Evolutionary conservation across 2,113 vertebrate species (phyloP), one percentile per base, ranked within the genome.

Genomic region (Engystomops pustulosus): DNA sequence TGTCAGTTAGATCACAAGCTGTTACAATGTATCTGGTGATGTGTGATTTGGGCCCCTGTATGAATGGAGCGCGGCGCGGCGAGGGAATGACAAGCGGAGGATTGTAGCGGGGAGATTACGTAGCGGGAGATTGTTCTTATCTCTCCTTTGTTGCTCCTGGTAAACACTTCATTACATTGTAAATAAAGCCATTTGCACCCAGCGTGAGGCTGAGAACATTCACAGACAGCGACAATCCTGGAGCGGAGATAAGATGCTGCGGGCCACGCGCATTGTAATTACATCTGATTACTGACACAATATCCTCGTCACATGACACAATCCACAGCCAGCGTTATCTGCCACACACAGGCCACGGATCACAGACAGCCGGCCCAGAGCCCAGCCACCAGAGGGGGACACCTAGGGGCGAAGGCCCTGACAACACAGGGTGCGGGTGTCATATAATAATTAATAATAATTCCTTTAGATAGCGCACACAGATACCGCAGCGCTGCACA

Each of bases 141-240:
- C 49, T 44, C 75, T 44, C 67, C 80, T 82, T 82, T 82, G 80
- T 82, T 72, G 80, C 80, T 82, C 20, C 68, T 82, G 6, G 68
- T 82, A 82, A 82, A 58, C 80, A 82, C 80, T 82, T 82, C 80
- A 82, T 82, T 82, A 82, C 68, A 45, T 53, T 82, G 80, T 82
- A 72, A 82, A 82, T 82, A 72, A 58, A 72, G 80, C 80, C 38
- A 74, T 82, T 82, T 72, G 14, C 80, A 71, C 68, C 51, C 80
- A 72, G 68, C 80, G 36, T 60, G 80, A 36, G 8, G 80, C 80
- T 71, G 49, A 68, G 15, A 69, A 60, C 80, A 71, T 38, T 41
- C 68, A 30, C 78, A 68, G 41, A 41, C 80, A 18, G n/a, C 32
- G 68, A 82, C 80, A 82, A 82, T 58, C 44, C 34, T 58, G 45